These are phyloP conservation scores for Halocaridina rubra DNA, from an alignment of 2,888 invertebrate species.

Conservation along the genomic window DNA sequence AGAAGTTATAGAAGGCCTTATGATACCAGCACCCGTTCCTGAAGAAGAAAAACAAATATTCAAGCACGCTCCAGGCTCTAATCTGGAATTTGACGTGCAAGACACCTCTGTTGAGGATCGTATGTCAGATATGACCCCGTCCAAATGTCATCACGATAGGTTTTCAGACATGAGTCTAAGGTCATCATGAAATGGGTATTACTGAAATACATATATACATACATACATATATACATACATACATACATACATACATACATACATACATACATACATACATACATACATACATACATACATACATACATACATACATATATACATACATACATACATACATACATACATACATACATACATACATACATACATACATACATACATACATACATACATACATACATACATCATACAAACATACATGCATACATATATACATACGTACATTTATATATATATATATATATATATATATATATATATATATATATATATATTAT, in stretches of 20 bases:
- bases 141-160: constrained; percentile 12
- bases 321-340: neutral
- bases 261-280: constrained; percentile 6
- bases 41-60: neutral
- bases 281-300: neutral
- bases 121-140: neutral
- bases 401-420: neutral
- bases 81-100: neutral
- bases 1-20: constrained; percentile 30
- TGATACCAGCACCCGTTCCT: neutral
- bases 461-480: neutral
- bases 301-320: neutral
- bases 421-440: neutral
- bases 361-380: neutral
- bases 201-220: neutral
- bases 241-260: constrained; percentile 10
- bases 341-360: neutral
- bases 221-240: neutral
- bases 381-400: neutral
- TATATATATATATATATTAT: neutral
- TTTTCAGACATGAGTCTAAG: neutral
- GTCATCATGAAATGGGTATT: neutral
- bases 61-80: neutral
- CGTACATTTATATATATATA: neutral
- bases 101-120: constrained; percentile 5